phyloP scores from a whole-genome alignment of 1,140 invertebrate genomes.

The Wiebesia pumilae region DNA sequence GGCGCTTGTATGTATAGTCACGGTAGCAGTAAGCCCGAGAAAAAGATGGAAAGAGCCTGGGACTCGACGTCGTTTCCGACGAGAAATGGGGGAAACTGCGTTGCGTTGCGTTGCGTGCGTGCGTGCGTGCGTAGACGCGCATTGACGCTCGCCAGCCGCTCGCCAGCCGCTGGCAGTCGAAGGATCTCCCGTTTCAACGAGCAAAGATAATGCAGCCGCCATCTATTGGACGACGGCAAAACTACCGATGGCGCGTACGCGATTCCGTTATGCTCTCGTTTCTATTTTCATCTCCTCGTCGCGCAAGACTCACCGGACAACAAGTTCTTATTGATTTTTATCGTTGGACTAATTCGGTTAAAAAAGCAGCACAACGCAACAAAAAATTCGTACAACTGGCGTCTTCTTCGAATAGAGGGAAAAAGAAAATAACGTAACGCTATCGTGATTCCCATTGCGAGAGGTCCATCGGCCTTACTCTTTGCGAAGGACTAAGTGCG shows the following conservation, averaged over 20 bases:
- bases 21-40: constrained; percentile 28
- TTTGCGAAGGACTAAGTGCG: too few relatives aligned
- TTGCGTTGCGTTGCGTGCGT: too few relatives aligned
- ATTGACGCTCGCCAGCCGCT: neutral
- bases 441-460: too few relatives aligned
- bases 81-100: constrained; percentile 9
- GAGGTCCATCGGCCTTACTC: too few relatives aligned
- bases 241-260: constrained; percentile 57
- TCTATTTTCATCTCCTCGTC: constrained; percentile 45
- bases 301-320: neutral
- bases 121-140: neutral
- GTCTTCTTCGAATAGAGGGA: neutral
- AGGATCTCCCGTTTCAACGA: constrained; percentile 52
- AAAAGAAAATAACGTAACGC: too few relatives aligned
- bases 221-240: constrained; percentile 70
- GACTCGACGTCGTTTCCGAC: neutral
- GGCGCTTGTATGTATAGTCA: constrained; percentile 10
- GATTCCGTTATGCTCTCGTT: constrained; percentile 50
- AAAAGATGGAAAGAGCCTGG: neutral
- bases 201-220: constrained; percentile 73
- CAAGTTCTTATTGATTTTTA: constrained; percentile 14
- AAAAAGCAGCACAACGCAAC: neutral
- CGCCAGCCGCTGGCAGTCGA: neutral
- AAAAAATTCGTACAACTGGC: neutral
- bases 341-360: constrained; percentile 14